Percentiles rank a stretch among this genome's conserved stretches.
phyloP scores from a whole-genome alignment of 2,888 invertebrate genomes.

The Neoaliturus tenellus region DNA sequence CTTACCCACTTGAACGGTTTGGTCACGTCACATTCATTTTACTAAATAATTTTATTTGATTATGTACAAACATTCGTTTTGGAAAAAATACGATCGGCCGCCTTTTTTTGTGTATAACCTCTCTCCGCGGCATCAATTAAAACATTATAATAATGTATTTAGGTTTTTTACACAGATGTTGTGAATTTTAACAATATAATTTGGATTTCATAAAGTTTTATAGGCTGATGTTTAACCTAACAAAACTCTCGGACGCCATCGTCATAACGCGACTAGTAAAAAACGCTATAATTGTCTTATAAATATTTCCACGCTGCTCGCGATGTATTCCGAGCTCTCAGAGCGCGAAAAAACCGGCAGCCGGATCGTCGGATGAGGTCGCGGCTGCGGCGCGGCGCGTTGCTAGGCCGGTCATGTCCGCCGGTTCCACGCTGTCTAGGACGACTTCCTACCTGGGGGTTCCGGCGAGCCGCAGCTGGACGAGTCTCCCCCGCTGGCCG shows the following conservation, averaged over 20 bases:
- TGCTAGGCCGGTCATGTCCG: constrained; percentile 17
- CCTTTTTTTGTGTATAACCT: too few relatives aligned
- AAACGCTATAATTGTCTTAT: not conserved
- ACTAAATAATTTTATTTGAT: too few relatives aligned
- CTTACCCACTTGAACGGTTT: too few relatives aligned
- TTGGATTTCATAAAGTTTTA: too few relatives aligned
- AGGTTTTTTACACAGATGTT: too few relatives aligned
- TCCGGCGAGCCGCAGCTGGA: constrained; percentile 51
- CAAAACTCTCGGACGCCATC: not conserved
- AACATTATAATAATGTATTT: too few relatives aligned
- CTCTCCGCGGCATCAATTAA: too few relatives aligned
- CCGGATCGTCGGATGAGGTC: not conserved
- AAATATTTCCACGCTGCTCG: not conserved
- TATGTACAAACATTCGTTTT: too few relatives aligned
- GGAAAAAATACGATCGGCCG: too few relatives aligned
- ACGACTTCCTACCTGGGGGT: constrained; percentile 52
- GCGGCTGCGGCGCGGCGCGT: not conserved
- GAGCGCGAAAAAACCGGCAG: not conserved
- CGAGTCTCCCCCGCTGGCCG: constrained; percentile 46
- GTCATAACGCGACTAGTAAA: not conserved
- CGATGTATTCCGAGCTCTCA: not conserved
- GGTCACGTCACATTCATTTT: too few relatives aligned
- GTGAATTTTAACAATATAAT: too few relatives aligned
- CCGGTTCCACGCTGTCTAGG: constrained; percentile 57
- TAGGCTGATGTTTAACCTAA: too few relatives aligned